phyloP scores from a whole-genome alignment of 2,113 vertebrate genomes.

The Falco punctatus region DNA sequence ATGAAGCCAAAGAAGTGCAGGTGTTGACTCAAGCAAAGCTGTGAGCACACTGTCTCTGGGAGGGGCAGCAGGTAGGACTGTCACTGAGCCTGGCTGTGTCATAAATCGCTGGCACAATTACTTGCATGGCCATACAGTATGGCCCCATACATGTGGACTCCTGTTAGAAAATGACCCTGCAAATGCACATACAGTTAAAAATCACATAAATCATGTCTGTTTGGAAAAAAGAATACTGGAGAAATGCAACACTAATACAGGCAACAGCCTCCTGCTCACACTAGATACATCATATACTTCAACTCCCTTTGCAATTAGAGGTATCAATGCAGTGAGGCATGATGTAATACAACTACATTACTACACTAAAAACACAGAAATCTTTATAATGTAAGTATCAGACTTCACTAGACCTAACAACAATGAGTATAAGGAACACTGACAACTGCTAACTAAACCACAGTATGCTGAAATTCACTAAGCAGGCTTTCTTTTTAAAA shows the following conservation, averaged over 20 bases:
- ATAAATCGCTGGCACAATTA: neutral
- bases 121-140: accelerated
- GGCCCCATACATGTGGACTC: neutral
- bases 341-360: neutral
- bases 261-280: neutral
- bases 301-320: neutral
- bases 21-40: neutral
- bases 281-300: neutral
- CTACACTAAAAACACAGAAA: neutral
- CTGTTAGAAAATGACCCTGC: neutral
- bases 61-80: neutral
- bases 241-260: neutral
- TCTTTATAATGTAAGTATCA: neutral
- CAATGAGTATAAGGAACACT: neutral
- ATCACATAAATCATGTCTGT: neutral
- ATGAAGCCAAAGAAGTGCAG: neutral
- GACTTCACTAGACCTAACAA: neutral
- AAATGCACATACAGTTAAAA: neutral
- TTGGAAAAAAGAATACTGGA: neutral
- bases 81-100: neutral
- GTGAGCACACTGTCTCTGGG: accelerated
- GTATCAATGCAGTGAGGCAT: neutral
- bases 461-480: neutral
- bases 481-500: neutral
- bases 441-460: neutral